Base-by-base conservation (phyloP, 2,888 invertebrate species). In the Stegophylla sp. region DNA sequence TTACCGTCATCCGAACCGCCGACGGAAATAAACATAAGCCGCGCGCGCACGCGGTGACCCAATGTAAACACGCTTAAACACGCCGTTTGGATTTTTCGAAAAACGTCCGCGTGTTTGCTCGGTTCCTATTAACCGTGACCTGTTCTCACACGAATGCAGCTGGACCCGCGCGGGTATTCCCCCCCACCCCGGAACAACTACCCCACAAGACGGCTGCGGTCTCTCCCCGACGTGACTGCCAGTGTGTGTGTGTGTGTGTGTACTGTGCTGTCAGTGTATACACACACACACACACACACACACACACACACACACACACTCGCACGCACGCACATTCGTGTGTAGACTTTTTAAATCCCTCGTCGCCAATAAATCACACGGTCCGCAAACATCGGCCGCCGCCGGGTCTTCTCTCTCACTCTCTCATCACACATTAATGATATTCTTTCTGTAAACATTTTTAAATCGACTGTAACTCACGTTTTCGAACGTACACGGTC, bases 331-430 rank as follows among this genome's bases (percentile, higher is more conserved):
- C n/a, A n/a, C n/a, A n/a, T n/a, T n/a, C 23, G 45, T 67, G 28
- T 28, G 75, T 75, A 75, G 63, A 59, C 79, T 79, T 71, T 71
- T 79, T 71, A 79, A 79, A 79, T 79, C 79, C 79, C 79, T 41
- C 79, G 69, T 71, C 48, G 79, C 79, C 71, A 79, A 79, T 79
- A 79, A 79, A 79, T 79, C 79, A 79, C 79, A 79, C 79, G 79
- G 79, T 79, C 71, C 69, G 79, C 79, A 79, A 79, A 79, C 79
- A 79, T 28, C n/a, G 77, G 59, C 43, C 67, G 56, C 67, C 5
- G n/a, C 20, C 17, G 51, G 66, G 66, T 67, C 76, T 76, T 76
- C n/a, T n/a, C n/a, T n/a, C n/a, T n/a, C n/a, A n/a, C n/a, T 76
- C 76, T 56, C 76, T 76, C 76, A 67, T 76, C 56, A 76, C 76